Evolutionary conservation across 2,888 invertebrate genomes (phyloP).

Genomic region (Exephanes ischioxanthus): DNA sequence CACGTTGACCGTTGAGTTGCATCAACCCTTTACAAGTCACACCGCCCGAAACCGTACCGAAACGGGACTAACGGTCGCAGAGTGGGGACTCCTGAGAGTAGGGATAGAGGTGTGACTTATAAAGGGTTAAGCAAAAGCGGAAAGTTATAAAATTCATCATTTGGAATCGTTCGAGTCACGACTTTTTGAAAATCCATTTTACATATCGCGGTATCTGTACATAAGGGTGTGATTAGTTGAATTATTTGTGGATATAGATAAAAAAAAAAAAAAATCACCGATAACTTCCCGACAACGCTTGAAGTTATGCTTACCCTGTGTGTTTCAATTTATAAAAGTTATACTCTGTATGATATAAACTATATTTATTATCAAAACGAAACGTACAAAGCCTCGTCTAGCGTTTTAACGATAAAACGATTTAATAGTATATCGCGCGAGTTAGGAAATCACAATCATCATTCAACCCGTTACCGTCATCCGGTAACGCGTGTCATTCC

Average conservation of each 20-base stretch:
- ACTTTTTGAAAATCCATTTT: conserved; percentile 39
- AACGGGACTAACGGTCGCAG: no score
- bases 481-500: conserved; percentile 51
- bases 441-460: conserved; percentile 44
- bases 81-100: no score
- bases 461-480: not conserved
- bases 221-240: conserved; percentile 63
- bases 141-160: not conserved
- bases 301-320: conserved; percentile 64
- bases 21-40: not conserved
- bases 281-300: conserved; percentile 45
- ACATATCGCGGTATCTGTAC: conserved; percentile 69
- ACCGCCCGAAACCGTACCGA: no score
- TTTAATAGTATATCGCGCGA: conserved; percentile 37
- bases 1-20: not conserved
- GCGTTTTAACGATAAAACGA: conserved; percentile 54
- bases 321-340: conserved; percentile 61
- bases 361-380: conserved; percentile 62
- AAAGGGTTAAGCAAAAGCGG: not conserved
- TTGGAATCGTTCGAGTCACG: conserved; percentile 19
- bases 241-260: conserved; percentile 37
- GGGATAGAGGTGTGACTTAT: not conserved
- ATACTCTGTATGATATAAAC: conserved; percentile 63
- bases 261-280: conserved; percentile 44
- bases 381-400: conserved; percentile 63